Conservation (phyloP, 2,797 vertebrate genomes). For the Chelonia mydas region DNA sequence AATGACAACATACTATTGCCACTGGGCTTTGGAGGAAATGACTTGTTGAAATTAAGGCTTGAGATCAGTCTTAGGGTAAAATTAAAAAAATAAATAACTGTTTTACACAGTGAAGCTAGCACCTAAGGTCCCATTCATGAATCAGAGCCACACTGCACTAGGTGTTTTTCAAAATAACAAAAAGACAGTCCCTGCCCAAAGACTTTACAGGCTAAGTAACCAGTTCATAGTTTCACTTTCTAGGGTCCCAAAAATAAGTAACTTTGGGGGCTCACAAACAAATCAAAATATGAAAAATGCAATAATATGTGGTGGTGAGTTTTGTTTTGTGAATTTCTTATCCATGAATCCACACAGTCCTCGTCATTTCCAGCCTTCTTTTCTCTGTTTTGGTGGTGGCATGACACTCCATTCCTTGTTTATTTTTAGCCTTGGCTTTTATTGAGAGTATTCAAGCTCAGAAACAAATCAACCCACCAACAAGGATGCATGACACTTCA, state of each 20-base stretch:
- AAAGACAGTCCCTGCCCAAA: background rate
- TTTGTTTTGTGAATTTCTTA: background rate
- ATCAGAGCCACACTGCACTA: background rate
- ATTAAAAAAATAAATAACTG: background rate
- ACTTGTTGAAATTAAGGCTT: background rate
- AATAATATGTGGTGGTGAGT: background rate
- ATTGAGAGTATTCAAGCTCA: background rate
- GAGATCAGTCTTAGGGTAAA: background rate
- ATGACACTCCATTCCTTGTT: background rate
- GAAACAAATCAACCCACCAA: constrained; percentile 11
- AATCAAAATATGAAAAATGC: background rate
- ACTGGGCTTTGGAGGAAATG: background rate
- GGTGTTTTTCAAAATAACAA: background rate
- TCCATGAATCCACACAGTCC: background rate
- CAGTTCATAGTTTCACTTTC: background rate
- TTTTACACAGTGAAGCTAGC: background rate
- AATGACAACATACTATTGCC: background rate
- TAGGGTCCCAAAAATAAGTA: accelerated
- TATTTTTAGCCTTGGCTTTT: constrained; percentile 22
- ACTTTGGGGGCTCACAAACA: background rate
- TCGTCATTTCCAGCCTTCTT: background rate
- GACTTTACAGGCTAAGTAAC: background rate
- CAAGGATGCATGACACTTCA: background rate
- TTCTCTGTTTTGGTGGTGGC: background rate
- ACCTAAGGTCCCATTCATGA: background rate